A percentile compares a stretch with the other conserved stretches of the same genome.
Conservation (phyloP, 2,113 vertebrate genomes). For the Mirza zaza region DNA sequence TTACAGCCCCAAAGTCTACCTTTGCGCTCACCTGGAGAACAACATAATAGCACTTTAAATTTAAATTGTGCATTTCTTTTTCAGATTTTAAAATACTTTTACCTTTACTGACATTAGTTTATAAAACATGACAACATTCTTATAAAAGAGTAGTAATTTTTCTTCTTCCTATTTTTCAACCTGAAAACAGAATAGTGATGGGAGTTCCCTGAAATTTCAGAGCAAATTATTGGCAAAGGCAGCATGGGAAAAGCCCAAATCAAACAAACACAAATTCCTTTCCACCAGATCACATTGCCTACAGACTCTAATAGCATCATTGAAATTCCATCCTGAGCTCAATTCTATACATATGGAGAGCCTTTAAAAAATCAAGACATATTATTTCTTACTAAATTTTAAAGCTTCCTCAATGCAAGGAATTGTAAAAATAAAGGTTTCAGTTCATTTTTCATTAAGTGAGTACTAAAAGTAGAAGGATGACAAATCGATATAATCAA, state of each 20-base stretch:
- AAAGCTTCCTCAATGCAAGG: constrained; percentile 36
- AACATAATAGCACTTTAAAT: not conserved
- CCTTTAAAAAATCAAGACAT: constrained; percentile 41
- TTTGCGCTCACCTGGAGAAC: not conserved
- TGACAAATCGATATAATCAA: constrained; percentile 59
- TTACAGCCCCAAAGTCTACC: too few species aligned
- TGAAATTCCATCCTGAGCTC: constrained; percentile 43
- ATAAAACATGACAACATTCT: not conserved
- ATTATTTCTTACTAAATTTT: constrained; percentile 41
- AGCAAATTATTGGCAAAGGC: not conserved
- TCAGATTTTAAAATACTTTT: constrained; percentile 18
- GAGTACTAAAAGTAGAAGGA: constrained; percentile 51
- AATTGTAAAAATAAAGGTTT: constrained; percentile 32
- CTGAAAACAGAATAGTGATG: not conserved
- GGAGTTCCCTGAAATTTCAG: constrained; percentile 6
- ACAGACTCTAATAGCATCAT: not conserved
- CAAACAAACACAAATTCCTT: constrained; percentile 38
- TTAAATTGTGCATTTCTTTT: not conserved
- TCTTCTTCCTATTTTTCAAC: not conserved
- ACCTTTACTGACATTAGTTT: not conserved
- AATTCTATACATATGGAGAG: not conserved
- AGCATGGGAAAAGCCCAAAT: not conserved
- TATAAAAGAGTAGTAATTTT: not conserved
- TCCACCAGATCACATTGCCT: not conserved
- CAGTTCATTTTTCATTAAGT: constrained; percentile 62